Base-by-base conservation (phyloP, 2,888 invertebrate genomes). In the Xylota segnis region DNA sequence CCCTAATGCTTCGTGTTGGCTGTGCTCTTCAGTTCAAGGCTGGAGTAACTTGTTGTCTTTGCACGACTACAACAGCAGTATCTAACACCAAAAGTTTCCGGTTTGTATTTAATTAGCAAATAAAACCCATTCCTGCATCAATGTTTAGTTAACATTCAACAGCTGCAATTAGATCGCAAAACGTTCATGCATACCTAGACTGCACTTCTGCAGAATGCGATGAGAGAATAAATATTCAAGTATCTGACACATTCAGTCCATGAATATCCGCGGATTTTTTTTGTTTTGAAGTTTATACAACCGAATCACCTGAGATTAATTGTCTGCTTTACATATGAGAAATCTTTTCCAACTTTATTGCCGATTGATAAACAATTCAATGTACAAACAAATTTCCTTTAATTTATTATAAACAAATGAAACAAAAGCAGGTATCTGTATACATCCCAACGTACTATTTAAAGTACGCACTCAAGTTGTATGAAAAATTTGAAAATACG, bases 381-480 rank as follows among this genome's bases (percentile, higher is more conserved):
- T 66, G 40, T 54, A 47, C 77, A 83, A 77, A 78, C 78, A 83
- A 78, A 83, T 78, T 83, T 66, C 59, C 29, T 45, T 34, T 66
- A 72, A 83, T 83, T 83, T 83, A 83, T 83, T 78, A 72, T 74
- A 78, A 78, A 83, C 83, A 83, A 52, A 72, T 43, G 32, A n/a
- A 23, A 45, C 63, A 47, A 72, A n/a, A 2, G 10, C 16, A 43
- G 29, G 10, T 34, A 56, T 7, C 9, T 6, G 14, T 1, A 23
- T 23, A 23, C n/a, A n/a, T n/a, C n/a, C n/a, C n/a, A n/a, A n/a
- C 23, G 23, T 2, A 47, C 16, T 68, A 37, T 56, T 45, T 14
- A 37, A 50, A 71, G 58, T 71, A 47, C 58, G 14, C 47, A 59
- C 59, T 59, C 34, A 18, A n/a, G 32, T 6, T 29, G n/a, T 29